phyloP scores from a whole-genome alignment of 37 sponge, comb jelly and placozoan species.

The Axinella damicornis region DNA sequence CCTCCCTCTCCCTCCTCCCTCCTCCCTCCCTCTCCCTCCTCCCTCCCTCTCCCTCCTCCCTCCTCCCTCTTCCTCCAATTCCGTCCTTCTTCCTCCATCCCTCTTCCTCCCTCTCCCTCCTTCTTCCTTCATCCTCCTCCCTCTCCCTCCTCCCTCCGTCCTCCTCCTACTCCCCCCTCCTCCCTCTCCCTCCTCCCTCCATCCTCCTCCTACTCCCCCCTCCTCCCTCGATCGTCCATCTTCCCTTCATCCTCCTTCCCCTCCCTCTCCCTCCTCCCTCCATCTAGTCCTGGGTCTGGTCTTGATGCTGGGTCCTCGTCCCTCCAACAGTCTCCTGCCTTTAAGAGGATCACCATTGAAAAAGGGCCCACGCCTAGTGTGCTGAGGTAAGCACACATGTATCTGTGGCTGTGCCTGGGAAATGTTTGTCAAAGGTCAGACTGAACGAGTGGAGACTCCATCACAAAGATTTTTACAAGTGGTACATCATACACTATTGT shows the following conservation, averaged over 20 bases:
- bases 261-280: neutral
- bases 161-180: neutral
- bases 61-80: neutral
- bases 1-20: neutral
- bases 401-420: no score
- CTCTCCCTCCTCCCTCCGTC: neutral
- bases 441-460: no score
- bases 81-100: neutral
- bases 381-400: constrained; percentile 2
- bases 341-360: constrained; percentile 61
- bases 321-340: constrained; percentile 76
- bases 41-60: neutral
- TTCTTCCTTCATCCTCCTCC: neutral
- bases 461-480: no score
- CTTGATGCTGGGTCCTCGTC: constrained; percentile 39
- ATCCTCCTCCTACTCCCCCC: neutral
- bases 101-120: neutral
- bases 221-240: neutral
- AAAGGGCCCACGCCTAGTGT: constrained; percentile 28
- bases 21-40: neutral
- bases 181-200: neutral
- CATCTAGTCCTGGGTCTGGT: constrained; percentile 56
- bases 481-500: no score
- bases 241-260: neutral
- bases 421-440: no score